These are phyloP conservation scores for Macropis europaea DNA, from an alignment of 2,888 invertebrate species.

Conservation along the genomic window DNA sequence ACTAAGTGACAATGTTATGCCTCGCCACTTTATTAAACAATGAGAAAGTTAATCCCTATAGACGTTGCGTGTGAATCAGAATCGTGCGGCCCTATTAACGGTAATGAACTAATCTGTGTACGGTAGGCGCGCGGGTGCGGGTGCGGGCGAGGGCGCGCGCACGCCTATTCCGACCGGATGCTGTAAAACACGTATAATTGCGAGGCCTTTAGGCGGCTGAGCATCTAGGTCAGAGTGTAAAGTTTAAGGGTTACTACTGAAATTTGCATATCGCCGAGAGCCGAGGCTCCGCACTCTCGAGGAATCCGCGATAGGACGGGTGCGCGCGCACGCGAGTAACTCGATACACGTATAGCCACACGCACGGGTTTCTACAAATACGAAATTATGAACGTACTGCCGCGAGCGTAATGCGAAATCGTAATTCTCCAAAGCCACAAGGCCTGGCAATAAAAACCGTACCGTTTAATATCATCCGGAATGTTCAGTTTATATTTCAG, in stretches of 20 bases:
- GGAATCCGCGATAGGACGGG: conserved; percentile 3
- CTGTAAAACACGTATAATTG: conserved; percentile 54
- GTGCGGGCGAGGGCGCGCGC: background rate
- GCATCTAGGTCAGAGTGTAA: conserved; percentile 66
- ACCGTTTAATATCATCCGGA: background rate
- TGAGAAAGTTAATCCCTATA: too few species aligned
- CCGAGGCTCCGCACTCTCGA: conserved; percentile 26
- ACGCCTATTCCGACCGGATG: conserved; percentile 1
- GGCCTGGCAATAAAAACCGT: background rate
- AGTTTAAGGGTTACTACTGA: conserved; percentile 68
- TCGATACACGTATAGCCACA: background rate
- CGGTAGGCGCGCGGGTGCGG: too few species aligned
- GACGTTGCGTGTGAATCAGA: background rate
- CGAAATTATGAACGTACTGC: conserved; percentile 16
- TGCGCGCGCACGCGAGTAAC: too few species aligned
- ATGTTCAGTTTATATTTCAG: background rate
- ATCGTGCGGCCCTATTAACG: background rate
- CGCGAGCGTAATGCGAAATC: conserved; percentile 8
- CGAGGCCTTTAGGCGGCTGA: conserved; percentile 45
- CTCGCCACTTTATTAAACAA: background rate
- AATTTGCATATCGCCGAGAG: conserved; percentile 63
- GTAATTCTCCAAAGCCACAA: background rate
- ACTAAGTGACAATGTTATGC: too few species aligned
- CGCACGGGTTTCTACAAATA: conserved; percentile 3
- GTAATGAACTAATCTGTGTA: conserved; percentile 10